Conservation (phyloP, 2,113 vertebrate genomes). For the Typhlomys cinereus region DNA sequence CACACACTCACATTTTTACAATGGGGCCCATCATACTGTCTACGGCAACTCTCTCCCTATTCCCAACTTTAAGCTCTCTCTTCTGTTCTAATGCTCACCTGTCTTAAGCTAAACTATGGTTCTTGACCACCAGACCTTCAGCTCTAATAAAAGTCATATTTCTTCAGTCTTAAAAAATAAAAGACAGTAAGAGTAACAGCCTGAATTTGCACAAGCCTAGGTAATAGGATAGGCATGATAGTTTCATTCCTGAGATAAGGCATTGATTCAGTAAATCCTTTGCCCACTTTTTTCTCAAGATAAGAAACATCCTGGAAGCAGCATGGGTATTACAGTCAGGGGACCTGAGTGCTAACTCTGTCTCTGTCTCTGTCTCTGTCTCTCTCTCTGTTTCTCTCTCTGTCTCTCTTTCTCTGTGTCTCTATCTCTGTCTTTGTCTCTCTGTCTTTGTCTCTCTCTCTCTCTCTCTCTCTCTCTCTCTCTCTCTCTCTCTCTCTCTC, state of each 20-base stretch:
- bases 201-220: not conserved
- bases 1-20: too few species aligned
- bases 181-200: not conserved
- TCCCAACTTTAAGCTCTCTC: too few species aligned
- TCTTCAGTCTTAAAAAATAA: too few species aligned
- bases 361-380: too few species aligned
- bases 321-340: not conserved
- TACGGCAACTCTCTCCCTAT: too few species aligned
- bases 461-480: not conserved
- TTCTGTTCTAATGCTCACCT: too few species aligned
- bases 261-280: not conserved
- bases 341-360: not conserved
- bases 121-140: too few species aligned
- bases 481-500: not conserved
- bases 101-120: too few species aligned
- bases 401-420: not conserved
- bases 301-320: conserved; percentile 28
- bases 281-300: not conserved
- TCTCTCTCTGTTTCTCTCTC: not conserved
- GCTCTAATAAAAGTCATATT: too few species aligned
- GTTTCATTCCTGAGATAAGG: not conserved
- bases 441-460: not conserved
- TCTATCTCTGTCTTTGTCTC: not conserved
- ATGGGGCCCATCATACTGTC: too few species aligned
- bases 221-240: not conserved